Percentiles rank a stretch among this genome's conserved stretches.
Conservation (phyloP, 2,113 vertebrate species). For the Zosterops japonicus region DNA sequence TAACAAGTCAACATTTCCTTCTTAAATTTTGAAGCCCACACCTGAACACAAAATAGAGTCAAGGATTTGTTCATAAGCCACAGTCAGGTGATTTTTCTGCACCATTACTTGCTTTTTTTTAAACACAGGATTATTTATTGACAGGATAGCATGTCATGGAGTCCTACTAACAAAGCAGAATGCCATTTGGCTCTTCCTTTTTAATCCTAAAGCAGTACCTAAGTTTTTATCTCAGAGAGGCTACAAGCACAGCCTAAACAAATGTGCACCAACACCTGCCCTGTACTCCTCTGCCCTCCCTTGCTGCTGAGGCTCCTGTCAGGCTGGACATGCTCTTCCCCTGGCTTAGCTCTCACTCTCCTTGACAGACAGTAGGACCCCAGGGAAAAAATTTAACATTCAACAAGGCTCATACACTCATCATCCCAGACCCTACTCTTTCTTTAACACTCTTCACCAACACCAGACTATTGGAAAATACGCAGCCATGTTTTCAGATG, state of each 20-base stretch:
- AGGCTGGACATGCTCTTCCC: no score
- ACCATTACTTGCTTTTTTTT: neutral
- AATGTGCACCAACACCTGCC: neutral
- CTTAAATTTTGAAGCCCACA: neutral
- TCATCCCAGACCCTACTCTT: neutral
- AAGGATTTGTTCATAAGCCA: neutral
- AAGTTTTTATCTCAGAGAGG: neutral
- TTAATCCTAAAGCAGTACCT: neutral
- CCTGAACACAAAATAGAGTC: neutral
- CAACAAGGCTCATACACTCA: neutral
- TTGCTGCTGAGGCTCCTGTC: neutral
- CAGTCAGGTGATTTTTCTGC: neutral
- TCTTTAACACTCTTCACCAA: neutral
- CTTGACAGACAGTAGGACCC: neutral
- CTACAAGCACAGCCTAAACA: neutral
- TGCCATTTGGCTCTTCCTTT: neutral
- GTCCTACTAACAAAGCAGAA: neutral
- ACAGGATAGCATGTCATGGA: neutral
- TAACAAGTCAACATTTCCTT: neutral
- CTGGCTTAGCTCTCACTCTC: fast-evolving
- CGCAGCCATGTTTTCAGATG: neutral
- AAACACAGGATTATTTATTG: neutral
- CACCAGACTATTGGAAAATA: neutral
- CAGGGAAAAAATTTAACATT: fast-evolving
- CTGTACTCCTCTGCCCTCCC: neutral